Base-by-base conservation (phyloP, 2,113 vertebrate species). In the Lophochroa leadbeateri region DNA sequence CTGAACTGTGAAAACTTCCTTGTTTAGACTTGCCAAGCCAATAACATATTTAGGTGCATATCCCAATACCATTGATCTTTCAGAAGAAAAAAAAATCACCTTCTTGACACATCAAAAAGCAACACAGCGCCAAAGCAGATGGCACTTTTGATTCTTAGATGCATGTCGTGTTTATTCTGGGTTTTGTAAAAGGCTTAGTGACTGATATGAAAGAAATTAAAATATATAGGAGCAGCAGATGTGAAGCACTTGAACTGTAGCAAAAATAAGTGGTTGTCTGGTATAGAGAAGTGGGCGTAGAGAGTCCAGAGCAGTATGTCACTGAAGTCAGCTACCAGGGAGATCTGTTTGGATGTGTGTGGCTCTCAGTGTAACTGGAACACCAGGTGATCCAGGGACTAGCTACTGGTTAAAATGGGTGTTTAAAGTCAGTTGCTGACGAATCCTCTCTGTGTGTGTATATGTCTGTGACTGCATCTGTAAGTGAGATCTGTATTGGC, bases 1-100 rank as follows among this genome's bases (percentile, higher is more conserved):
- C 50, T 65, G 55, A 84, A 55, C 78, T 86, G 65, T 39, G 86
- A 74, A 95, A 97, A 95, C 37, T 90, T 92, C 68, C 77, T 55
- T 87, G 87, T 72, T 92, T 39, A 77, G 68, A 9, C 24, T 96
- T 95, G 13, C 41, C 64, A 74, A 61, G 44, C 53, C 31, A 91
- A 17, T 53, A 86, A 83, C n/a, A 33, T 81, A 75, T 77, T 83
- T 93, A 90, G 61, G 37, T 87, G 29, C 25, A 39, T 86, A 86
- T 72, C 55, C 23, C 6, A 19, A 82, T 96, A 86, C 8, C 25
- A 92, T 31, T 92, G 84, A 82, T 94, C 83, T 82, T 96, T 63
- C 33, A 83, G 52, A 86, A 88, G 35, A 63, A 83, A 77, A 89
- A 39, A 90, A 76, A 33, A 23, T 55, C 39, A 83, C 46, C 53